A percentile compares a stretch with the other conserved stretches of the same genome.
Evolutionary conservation across 1,140 invertebrate species (phyloP).

Genomic region (Papilio polytes): DNA sequence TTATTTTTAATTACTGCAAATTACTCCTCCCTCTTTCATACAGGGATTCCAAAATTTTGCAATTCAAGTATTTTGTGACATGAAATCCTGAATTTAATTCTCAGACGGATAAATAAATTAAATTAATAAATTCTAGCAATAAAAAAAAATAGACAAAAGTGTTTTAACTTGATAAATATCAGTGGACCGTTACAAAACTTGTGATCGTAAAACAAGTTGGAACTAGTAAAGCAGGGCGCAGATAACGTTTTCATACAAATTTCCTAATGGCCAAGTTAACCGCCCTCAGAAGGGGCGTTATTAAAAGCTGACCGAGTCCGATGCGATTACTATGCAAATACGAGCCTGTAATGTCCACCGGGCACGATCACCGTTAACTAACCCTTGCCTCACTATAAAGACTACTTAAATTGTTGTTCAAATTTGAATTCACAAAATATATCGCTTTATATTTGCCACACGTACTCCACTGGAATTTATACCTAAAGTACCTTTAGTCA

Average conservation of each 20-base stretch:
- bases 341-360: slow-evolving; percentile 53
- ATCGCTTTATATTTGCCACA: not conserved
- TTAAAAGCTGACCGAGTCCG: slow-evolving; percentile 63
- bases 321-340: slow-evolving; percentile 76
- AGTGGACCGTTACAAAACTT: slow-evolving; percentile 40
- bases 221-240: slow-evolving; percentile 34
- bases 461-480: slow-evolving; percentile 5
- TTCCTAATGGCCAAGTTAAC: slow-evolving; percentile 28
- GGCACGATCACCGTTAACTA: slow-evolving; percentile 39
- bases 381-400: slow-evolving; percentile 12
- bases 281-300: slow-evolving; percentile 50
- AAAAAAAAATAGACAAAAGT: not conserved
- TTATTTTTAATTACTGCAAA: too few relatives aligned
- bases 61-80: too few relatives aligned
- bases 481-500: not conserved
- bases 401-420: slow-evolving; percentile 35
- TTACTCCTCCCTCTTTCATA: too few relatives aligned
- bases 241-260: slow-evolving; percentile 33
- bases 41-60: too few relatives aligned
- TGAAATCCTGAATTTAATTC: too few relatives aligned
- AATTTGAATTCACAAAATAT: slow-evolving; percentile 29
- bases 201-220: slow-evolving; percentile 29
- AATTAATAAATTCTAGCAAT: not conserved
- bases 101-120: too few relatives aligned
- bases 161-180: slow-evolving; percentile 16